Percentiles rank a stretch among this genome's conserved stretches.
Evolutionary conservation across 2,797 vertebrate genomes (phyloP).

Genomic region (Avahi laniger): DNA sequence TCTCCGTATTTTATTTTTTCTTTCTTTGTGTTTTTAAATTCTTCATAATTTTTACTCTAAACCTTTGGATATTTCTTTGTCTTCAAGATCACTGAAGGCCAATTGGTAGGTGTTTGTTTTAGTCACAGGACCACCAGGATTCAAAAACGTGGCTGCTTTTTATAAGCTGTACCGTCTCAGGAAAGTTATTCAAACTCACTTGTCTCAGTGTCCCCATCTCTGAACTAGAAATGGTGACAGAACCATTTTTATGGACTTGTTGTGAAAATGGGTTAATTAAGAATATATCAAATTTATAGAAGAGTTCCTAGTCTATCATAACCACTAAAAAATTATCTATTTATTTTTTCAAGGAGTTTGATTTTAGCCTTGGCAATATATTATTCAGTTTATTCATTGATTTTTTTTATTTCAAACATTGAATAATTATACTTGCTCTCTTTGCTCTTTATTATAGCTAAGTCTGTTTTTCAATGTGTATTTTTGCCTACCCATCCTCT

Average conservation of each 20-base stretch:
- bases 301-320: not conserved
- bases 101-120: not conserved
- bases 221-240: not conserved
- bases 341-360: not conserved
- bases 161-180: not conserved
- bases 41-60: not conserved
- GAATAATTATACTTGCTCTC: not conserved
- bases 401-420: not conserved
- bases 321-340: not conserved
- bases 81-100: not conserved
- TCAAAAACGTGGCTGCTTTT: not conserved
- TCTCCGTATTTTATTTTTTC: not conserved
- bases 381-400: not conserved
- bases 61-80: not conserved
- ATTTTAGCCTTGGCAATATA: not conserved
- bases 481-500: not conserved
- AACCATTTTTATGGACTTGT: not conserved
- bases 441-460: not conserved
- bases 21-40: not conserved
- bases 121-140: not conserved
- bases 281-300: not conserved
- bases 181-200: not conserved
- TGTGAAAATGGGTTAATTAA: not conserved
- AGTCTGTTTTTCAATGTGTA: not conserved
- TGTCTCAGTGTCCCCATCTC: not conserved